A percentile compares a stretch with the other conserved stretches of the same genome.
These are phyloP conservation scores for Pinna nobilis DNA, from an alignment of 1,140 invertebrate species.

Conservation along the genomic window DNA sequence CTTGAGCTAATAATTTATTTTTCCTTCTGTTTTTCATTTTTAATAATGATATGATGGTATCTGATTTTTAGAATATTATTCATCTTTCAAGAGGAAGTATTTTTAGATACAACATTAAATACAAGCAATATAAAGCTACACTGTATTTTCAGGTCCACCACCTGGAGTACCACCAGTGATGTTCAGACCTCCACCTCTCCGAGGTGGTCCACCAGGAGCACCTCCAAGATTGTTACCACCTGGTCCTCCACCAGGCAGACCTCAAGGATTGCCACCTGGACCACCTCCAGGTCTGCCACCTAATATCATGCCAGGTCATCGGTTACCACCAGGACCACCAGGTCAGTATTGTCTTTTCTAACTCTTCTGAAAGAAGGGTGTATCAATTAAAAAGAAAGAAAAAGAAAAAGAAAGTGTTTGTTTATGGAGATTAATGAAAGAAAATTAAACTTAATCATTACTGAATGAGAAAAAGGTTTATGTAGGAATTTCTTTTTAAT, in stretches of 20 bases:
- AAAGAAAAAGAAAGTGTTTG: no score
- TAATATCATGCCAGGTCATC: conserved; percentile 69
- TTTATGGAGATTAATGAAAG: no score
- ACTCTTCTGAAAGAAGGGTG: not conserved
- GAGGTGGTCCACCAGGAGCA: conserved; percentile 64
- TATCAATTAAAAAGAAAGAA: no score
- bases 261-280: conserved; percentile 88
- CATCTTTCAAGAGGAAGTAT: no score
- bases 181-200: conserved; percentile 75
- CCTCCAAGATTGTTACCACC: conserved; percentile 78
- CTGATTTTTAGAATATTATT: no score
- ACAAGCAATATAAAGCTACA: no score
- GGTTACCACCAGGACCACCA: conserved; percentile 81
- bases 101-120: no score
- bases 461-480: not conserved
- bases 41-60: no score
- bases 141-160: conserved; percentile 72
- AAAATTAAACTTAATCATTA: no score
- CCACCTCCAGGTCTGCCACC: conserved; percentile 78
- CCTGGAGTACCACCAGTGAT: conserved; percentile 76
- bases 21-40: no score
- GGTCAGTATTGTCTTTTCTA: conserved; percentile 74
- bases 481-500: no score
- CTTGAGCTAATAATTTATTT: no score
- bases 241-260: conserved; percentile 81